A percentile compares a stretch with the other conserved stretches of the same genome.
These are phyloP conservation scores for Xestia sexstrigata DNA, from an alignment of 2,888 invertebrate species.

Conservation along the genomic window DNA sequence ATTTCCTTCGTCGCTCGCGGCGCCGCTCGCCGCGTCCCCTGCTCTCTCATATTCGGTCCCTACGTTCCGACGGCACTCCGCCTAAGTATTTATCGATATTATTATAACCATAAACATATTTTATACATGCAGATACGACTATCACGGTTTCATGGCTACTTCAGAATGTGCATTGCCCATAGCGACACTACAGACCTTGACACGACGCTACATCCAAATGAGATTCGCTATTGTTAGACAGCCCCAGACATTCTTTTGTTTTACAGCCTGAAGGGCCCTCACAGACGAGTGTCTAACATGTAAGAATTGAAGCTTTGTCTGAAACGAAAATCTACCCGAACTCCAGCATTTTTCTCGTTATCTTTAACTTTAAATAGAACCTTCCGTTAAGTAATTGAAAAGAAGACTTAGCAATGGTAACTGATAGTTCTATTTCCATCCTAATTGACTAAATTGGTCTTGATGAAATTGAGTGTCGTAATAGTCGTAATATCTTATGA, in stretches of 20 bases:
- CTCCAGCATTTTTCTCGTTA: constrained; percentile 39
- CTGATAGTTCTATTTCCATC: constrained; percentile 28
- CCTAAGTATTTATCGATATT: constrained; percentile 62
- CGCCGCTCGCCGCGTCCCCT: constrained; percentile 36
- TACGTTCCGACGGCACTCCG: constrained; percentile 29
- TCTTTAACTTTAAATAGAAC: constrained; percentile 42
- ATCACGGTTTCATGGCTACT: constrained; percentile 51
- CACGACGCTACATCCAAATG: constrained; percentile 68
- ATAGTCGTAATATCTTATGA: constrained; percentile 8
- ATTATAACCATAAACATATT: constrained; percentile 41
- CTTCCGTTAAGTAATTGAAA: constrained; percentile 22
- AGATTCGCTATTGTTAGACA: constrained; percentile 72
- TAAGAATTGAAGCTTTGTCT: constrained; percentile 59
- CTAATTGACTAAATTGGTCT: constrained; percentile 23
- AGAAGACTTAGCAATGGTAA: constrained; percentile 7
- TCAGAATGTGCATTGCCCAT: constrained; percentile 60
- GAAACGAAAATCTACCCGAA: constrained; percentile 45
- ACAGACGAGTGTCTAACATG: constrained; percentile 59
- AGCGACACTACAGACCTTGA: constrained; percentile 67
- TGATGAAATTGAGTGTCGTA: constrained; percentile 15
- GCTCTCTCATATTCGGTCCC: constrained; percentile 27
- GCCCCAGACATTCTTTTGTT: constrained; percentile 73
- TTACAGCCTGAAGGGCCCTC: constrained; percentile 62
- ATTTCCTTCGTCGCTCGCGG: constrained; percentile 55
- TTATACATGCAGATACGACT: constrained; percentile 29